A percentile compares a stretch with the other conserved stretches of the same genome.
phyloP scores from a whole-genome alignment of 2,888 invertebrate species.

The Lycaena phlaeas region DNA sequence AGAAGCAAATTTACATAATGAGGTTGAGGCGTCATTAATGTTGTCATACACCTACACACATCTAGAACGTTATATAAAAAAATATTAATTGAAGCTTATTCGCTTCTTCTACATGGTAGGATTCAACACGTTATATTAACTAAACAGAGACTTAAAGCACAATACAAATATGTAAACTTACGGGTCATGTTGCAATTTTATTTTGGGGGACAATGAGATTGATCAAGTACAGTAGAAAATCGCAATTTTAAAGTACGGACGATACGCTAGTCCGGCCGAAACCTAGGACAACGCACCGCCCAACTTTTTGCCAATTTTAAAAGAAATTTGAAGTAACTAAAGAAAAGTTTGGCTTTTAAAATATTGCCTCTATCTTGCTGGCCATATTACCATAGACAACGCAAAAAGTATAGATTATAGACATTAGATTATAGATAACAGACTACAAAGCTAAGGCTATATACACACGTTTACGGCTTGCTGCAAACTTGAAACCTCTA shows the following conservation, averaged over 20 bases:
- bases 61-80: constrained; percentile 38
- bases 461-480: too few relatives aligned
- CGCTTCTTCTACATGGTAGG: too few relatives aligned
- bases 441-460: too few relatives aligned
- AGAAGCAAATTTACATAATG: constrained; percentile 17
- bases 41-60: constrained; percentile 20
- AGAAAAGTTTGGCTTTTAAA: constrained; percentile 36
- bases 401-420: not conserved
- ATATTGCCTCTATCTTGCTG: constrained; percentile 32
- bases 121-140: too few relatives aligned
- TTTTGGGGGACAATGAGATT: constrained; percentile 25
- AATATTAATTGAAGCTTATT: constrained; percentile 14
- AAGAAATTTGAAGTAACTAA: constrained; percentile 52
- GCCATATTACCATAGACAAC: constrained; percentile 27
- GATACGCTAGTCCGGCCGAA: constrained; percentile 71
- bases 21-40: constrained; percentile 23
- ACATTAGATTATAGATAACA: not conserved
- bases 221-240: constrained; percentile 22
- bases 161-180: constrained; percentile 35
- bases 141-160: not conserved
- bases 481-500: too few relatives aligned
- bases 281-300: constrained; percentile 73
- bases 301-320: constrained; percentile 46
- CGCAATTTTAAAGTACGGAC: constrained; percentile 46
- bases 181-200: constrained; percentile 57